These are phyloP conservation scores for Pocillopora damicornis DNA, from an alignment of 64 coral and sea anemone species.

Conservation along the genomic window DNA sequence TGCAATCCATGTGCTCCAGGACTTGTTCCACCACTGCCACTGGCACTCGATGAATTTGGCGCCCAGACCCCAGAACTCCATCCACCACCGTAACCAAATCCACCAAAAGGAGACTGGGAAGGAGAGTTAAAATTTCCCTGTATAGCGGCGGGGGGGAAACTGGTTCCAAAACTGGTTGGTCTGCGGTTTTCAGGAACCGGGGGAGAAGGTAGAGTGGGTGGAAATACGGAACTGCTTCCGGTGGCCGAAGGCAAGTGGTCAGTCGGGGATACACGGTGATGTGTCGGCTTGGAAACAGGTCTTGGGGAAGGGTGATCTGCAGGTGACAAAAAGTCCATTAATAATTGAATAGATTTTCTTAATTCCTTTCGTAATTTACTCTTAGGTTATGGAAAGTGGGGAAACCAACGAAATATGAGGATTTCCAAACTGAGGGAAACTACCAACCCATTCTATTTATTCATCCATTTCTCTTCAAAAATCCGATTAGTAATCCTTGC, in stretches of 20 bases:
- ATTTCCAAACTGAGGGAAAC: too few relatives aligned
- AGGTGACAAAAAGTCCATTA: background rate
- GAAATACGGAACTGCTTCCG: conserved; percentile 4
- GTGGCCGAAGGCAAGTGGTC: conserved; percentile 6
- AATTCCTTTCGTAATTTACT: too few relatives aligned
- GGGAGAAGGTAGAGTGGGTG: conserved; percentile 26
- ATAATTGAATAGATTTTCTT: too few relatives aligned
- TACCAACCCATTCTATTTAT: too few relatives aligned
- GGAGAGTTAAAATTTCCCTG: conserved; percentile 23
- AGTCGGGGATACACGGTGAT: conserved; percentile 4
- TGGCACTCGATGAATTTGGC: conserved; percentile 27
- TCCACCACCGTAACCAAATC: conserved; percentile 55
- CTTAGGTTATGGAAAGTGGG: too few relatives aligned
- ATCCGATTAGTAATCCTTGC: too few relatives aligned
- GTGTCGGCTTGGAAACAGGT: conserved; percentile 23
- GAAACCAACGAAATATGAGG: too few relatives aligned
- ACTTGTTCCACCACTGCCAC: conserved; percentile 8
- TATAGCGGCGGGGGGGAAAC: conserved; percentile 18
- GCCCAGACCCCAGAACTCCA: conserved; percentile 68
- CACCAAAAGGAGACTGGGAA: conserved; percentile 46
- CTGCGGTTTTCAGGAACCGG: conserved; percentile 15
- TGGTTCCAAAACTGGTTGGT: conserved; percentile 32
- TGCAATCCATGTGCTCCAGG: conserved; percentile 35
- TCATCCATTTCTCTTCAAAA: too few relatives aligned
- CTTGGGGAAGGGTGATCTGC: conserved; percentile 33